Evolutionary conservation across 2,888 invertebrate genomes (phyloP).

Genomic region (Piscicola geometra): DNA sequence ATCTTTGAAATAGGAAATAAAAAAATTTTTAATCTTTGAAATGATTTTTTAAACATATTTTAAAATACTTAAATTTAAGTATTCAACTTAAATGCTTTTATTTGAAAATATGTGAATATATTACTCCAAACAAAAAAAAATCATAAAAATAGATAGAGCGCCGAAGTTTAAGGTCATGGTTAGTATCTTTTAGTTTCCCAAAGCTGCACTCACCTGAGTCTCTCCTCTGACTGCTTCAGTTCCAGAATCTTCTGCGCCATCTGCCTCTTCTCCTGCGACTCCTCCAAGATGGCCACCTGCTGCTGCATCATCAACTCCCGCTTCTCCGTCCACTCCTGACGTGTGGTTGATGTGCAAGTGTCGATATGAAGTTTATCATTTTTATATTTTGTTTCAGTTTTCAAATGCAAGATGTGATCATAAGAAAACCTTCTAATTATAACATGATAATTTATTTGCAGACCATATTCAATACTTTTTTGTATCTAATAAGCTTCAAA

Average conservation of each 20-base stretch:
- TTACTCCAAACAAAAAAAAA: no score
- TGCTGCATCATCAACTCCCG: constrained; percentile 11
- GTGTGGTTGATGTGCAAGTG: background rate
- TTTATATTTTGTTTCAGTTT: background rate
- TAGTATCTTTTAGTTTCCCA: no score
- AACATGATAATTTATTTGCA: no score
- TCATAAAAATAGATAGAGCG: no score
- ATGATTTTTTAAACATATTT: background rate
- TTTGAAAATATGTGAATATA: no score
- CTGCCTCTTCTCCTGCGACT: constrained; percentile 32
- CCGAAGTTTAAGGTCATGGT: no score
- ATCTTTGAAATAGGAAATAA: constrained; percentile 24
- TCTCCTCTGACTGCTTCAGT: constrained; percentile 37
- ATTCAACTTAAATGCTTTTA: no score
- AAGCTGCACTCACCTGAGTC: constrained; percentile 15
- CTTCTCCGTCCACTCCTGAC: constrained; percentile 19
- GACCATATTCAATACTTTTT: no score
- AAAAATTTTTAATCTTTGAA: background rate
- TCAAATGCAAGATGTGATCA: no score
- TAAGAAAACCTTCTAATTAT: no score
- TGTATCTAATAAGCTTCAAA: no score
- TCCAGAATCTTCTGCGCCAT: constrained; percentile 38
- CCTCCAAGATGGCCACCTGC: constrained; percentile 17
- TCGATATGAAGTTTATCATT: background rate
- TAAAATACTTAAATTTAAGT: constrained; percentile 21